Evolutionary conservation across 2,113 vertebrate genomes (phyloP), one percentile per base, ranked within the genome.

Genomic region (Chloropsis hardwickii): DNA sequence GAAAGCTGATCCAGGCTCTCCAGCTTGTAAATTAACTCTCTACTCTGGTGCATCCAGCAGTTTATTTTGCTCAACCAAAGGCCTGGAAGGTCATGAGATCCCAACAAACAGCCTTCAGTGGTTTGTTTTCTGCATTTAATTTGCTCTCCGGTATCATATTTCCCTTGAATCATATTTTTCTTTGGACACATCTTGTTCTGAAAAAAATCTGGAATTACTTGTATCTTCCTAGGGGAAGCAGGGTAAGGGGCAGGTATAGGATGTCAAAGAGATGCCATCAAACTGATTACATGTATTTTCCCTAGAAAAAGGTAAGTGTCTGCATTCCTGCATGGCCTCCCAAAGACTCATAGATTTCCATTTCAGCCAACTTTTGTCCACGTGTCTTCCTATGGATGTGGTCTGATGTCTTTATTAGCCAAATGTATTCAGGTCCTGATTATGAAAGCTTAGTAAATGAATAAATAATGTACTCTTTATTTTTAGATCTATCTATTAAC

Each of bases 401-500:
- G 39, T 53, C 25, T 65, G 40, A 40, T 64, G n/a, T 16, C 31
- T 45, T 86, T 86, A 73, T 84, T 70, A 89, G n/a, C 16, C 57
- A 91, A 81, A 78, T 1, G 1, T 31, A 57, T 61, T 81, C 72
- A 57, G 11, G 4, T 84, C 39, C 10, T 67, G 35, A 74, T 72
- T 91, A 39, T 31, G 51, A 87, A 89, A 78, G 39, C 39, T 74
- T 74, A 66, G 15, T 81, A 71, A 47, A 53, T 62, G 42, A 66
- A 73, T 81, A 78, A 91, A 89, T 70, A 90, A 90, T 54, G 29
- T 7, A 58, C 37, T 67, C 33, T 42, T 84, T 92, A 84, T 92
- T 93, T 94, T 92, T 85, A 78, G 65, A 45, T 53, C 48, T 82
- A 50, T 89, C 60, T 83, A 42, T 90, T 93, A 93, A 64, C 77